Evolutionary conservation across 2,797 vertebrate species (phyloP), one percentile per base, ranked within the genome.

Genomic region (Manis javanica): DNA sequence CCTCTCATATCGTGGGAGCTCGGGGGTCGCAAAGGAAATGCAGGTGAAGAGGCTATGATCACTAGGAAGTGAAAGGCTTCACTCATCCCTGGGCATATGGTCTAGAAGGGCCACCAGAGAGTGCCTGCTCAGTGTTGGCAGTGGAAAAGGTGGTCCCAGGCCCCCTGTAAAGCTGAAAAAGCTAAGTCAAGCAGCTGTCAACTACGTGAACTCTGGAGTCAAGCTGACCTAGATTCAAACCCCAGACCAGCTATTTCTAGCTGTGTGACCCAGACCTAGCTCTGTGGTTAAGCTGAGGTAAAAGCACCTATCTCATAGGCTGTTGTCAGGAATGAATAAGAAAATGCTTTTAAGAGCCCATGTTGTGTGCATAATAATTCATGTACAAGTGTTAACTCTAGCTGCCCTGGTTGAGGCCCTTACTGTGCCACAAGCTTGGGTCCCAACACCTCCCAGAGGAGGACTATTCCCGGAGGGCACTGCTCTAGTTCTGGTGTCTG

Each of bases 191-290:
- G 26, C 64, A 24, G 14, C 2, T 31, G 1, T 84, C 79, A 51
- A 24, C 57, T 16, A 18, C 1, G 19, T 21, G 75, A 63, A 61
- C 10, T 69, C 16, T 37, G 7, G 63, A 86, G 15, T 94, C 78
- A 5, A n/a, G 26, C 6, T 18, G 61, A 59, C 86, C 86, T 92
- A 39, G 24, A 87, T 74, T 92, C 72, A 92, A 57, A 90, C 29
- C n/a, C 87, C 68, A 59, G n/a, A 31, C 78, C 31, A 29, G 57
- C 74, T 51, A 23, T 15, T 51, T 63, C 34, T 42, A 61, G n/a
- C 10, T 26, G 15, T 29, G 16, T 55, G n/a, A 53, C 3, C 46
- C 34, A 34, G 34, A 34, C 34, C 34, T 34, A 34, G 34, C 24
- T 49, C 68, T 31, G 42, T 6, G 19, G 29, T 66, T 87, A 42